These are phyloP conservation scores for Drosophila phalerata DNA, from an alignment of 2,888 invertebrate species.

Conservation along the genomic window DNA sequence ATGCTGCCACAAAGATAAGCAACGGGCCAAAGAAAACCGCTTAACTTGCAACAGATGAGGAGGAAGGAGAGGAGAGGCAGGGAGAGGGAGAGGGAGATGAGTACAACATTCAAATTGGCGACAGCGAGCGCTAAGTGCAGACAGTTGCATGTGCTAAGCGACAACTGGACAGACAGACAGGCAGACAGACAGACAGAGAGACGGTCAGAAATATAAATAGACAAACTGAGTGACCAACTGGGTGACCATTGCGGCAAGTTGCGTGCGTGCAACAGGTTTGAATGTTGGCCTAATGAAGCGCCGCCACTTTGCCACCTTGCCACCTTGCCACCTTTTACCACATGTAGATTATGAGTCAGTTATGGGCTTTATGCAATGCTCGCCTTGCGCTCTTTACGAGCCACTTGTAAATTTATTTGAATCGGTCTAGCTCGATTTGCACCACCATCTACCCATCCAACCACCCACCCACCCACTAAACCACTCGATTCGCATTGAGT, in stretches of 20 bases:
- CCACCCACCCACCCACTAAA: constrained; percentile 18
- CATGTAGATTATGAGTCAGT: constrained; percentile 63
- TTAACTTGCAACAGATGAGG: constrained; percentile 34
- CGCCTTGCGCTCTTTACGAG: constrained; percentile 28
- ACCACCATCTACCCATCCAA: constrained; percentile 17
- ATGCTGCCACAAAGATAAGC: constrained; percentile 57
- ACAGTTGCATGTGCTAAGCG: constrained; percentile 68
- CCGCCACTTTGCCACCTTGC: constrained; percentile 25
- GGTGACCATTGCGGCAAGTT: constrained; percentile 50
- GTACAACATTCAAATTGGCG: constrained; percentile 65
- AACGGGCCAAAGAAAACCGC: constrained; percentile 42
- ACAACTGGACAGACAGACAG: constrained; percentile 45
- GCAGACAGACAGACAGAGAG: constrained; percentile 13
- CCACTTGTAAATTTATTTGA: constrained; percentile 45
- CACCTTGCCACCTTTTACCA: constrained; percentile 22
- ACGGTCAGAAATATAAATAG: constrained; percentile 17
- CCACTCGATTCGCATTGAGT: constrained; percentile 6
- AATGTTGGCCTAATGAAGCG: constrained; percentile 64
- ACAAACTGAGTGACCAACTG: constrained; percentile 44
- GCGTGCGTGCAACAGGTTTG: constrained; percentile 73
- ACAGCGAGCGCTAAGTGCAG: constrained; percentile 68
- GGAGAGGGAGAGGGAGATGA: constrained; percentile 13
- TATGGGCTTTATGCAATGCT: constrained; percentile 68
- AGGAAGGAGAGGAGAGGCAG: neutral
- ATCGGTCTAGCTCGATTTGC: constrained; percentile 18